Evolutionary conservation across 2,797 vertebrate genomes (phyloP), one percentile per base, ranked within the genome.

Genomic region (Mormyrops boulengeri): DNA sequence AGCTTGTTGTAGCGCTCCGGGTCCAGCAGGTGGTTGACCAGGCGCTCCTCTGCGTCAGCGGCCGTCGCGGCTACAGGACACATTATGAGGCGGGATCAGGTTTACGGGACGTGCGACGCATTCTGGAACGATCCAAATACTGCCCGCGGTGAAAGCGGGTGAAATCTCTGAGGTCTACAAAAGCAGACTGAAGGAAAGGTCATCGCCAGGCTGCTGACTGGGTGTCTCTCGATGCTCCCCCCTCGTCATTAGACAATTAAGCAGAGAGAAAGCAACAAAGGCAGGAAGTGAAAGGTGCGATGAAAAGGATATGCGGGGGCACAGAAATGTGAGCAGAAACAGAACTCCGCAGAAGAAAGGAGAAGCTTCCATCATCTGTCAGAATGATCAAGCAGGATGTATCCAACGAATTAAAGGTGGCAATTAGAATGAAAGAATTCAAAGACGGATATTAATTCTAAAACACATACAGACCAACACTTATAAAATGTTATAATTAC

Each of bases 1-100:
- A 97, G 94, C 90, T 96, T 96, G 93, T 96, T 96, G 90, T 96
- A 96, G 55, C 93, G 94, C n/a, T 96, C 95, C 0, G 94, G 91
- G 89, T 94, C 94, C 93, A 96, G 90, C 89, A 96, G 94, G 90
- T 94, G 94, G 93, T 92, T 94, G 90, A 96, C 95, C 88, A 96
- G 93, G 60, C 93, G 92, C 90, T 96, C 96, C 92, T 97, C 96
- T 80, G 96, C 95, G 88, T 96, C 95, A 1, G 96, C 94, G 89
- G 94, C 94, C 89, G 92, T 91, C 90, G 93, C 93, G 91, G 94
- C 96, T 96, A 89, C 30, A 90, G 38, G 84, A 12, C 14, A 44
- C 9, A 84, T 89, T 0, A 14, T 19, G 41, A 8, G 17, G 30
- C 5, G 1, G 17, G 30, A 12, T 41, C 26, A 38, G 30, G 30